Base-by-base conservation (phyloP, 2,113 vertebrate genomes). In the Rhinopomastus cyanomelas region DNA sequence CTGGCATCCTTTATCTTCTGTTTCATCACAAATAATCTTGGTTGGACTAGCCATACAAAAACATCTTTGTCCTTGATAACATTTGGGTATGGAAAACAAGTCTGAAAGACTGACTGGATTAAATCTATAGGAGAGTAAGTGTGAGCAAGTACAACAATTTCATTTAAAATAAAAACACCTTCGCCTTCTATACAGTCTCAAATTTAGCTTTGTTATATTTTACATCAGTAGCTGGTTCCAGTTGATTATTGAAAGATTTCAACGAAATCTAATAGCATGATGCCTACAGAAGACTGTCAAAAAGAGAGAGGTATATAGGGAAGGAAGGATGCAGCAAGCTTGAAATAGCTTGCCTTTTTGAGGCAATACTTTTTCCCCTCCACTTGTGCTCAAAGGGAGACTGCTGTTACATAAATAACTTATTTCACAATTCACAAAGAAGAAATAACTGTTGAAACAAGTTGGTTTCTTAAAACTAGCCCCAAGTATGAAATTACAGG, bases 401-500 rank as follows among this genome's bases (percentile, higher is more conserved):
- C 77, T 93, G 49, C 66, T 92, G 5, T 95, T 94, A 90, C 88
- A 75, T 57, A 65, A 95, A 5, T 52, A 86, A 32, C 66, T 94
- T 84, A 86, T 84, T 90, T 93, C 91, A 64, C 0, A 1, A 52
- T 64, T 77, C 34, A 75, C 19, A 65, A 75, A 84, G 74, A 81
- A 75, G 88, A 92, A 95, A 65, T 88, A 86, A 92, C 92, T 90
- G 95, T 86, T 95, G 76, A 71, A 91, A 81, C 13, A 74, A 90
- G 83, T 22, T 49, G 27, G 15, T 94, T 95, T 90, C 95, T 90
- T 61, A 88, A 92, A 94, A 93, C n/a, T 52, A 81, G 7, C 8
- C 30, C n/a, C 1, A 5, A 71, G 29, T 67, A 42, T 84, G 92
- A 95, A 95, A 92, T 92, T 12, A 88, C 69, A 93, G 90, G 87